Conservation (phyloP, 2,888 invertebrate species). For the Pammene fasciana region DNA sequence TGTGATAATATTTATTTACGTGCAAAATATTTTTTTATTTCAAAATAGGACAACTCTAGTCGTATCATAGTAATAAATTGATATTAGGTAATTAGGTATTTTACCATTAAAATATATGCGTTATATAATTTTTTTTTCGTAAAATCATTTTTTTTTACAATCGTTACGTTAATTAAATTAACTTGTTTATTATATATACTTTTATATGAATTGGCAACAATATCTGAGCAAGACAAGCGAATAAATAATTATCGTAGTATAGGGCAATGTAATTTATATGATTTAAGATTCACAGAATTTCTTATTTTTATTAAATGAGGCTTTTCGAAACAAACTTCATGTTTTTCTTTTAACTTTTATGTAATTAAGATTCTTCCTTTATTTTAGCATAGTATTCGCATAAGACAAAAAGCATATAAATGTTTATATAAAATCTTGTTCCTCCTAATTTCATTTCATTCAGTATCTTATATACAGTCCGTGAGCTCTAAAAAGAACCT, state of each 20-base stretch:
- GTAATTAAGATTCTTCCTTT: too few species aligned
- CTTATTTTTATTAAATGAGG: conserved; percentile 33
- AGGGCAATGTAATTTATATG: conserved; percentile 24
- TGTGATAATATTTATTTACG: not conserved
- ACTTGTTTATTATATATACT: not conserved
- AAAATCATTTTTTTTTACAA: too few species aligned
- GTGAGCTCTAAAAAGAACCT: too few species aligned
- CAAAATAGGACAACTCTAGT: conserved; percentile 27
- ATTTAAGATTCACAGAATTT: conserved; percentile 26
- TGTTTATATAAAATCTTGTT: too few species aligned
- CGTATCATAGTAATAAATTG: conserved; percentile 29
- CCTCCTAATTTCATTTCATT: too few species aligned
- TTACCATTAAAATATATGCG: not conserved
- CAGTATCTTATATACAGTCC: too few species aligned
- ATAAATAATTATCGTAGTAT: conserved; percentile 8
- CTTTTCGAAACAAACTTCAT: conserved; percentile 15
- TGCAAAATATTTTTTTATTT: not conserved
- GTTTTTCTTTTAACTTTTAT: conserved; percentile 6
- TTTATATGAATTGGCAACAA: not conserved
- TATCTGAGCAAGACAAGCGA: not conserved
- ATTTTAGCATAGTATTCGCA: too few species aligned
- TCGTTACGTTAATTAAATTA: not conserved
- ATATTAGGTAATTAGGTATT: too few species aligned
- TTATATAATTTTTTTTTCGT: too few species aligned
- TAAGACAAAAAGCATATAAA: too few species aligned